These are phyloP conservation scores for Drosophila mimica DNA, from an alignment of 2,888 invertebrate genomes.

Conservation along the genomic window DNA sequence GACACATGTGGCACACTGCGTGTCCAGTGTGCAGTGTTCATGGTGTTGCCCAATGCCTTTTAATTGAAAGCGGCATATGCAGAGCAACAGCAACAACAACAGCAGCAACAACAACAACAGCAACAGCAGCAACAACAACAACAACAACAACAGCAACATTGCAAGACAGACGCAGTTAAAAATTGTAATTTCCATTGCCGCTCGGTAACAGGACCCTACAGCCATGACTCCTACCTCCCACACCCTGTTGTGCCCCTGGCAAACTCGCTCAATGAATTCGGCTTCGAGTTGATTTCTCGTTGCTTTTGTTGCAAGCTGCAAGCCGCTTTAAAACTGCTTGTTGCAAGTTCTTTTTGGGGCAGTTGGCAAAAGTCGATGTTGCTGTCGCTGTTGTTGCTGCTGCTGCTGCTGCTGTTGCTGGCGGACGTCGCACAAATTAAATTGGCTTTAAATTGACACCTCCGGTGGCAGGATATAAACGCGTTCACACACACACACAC, in stretches of 20 bases:
- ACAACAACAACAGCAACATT: conserved; percentile 19
- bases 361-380: conserved; percentile 34
- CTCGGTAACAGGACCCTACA: conserved; percentile 21
- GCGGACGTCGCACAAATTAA: conserved; percentile 69
- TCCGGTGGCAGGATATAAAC: conserved; percentile 79
- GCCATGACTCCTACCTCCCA: background rate
- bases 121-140: conserved; percentile 23
- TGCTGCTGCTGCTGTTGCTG: conserved; percentile 7
- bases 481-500: conserved; percentile 37
- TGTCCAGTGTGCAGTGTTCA: conserved; percentile 25
- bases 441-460: conserved; percentile 83
- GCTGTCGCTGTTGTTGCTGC: conserved; percentile 20
- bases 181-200: conserved; percentile 76
- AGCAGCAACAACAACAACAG: conserved; percentile 22
- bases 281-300: conserved; percentile 38
- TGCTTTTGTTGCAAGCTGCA: conserved; percentile 48
- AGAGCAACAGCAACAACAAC: conserved; percentile 41
- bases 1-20: conserved; percentile 45
- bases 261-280: conserved; percentile 16
- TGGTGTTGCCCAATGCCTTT: conserved; percentile 70
- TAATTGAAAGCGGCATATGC: conserved; percentile 80
- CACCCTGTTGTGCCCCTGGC: background rate
- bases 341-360: conserved; percentile 64
- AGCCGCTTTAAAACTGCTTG: conserved; percentile 69
- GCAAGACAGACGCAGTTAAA: conserved; percentile 69